Evolutionary conservation across 1,140 invertebrate genomes (phyloP), one percentile per base, ranked within the genome.

Genomic region (Pseudoatta argentina): DNA sequence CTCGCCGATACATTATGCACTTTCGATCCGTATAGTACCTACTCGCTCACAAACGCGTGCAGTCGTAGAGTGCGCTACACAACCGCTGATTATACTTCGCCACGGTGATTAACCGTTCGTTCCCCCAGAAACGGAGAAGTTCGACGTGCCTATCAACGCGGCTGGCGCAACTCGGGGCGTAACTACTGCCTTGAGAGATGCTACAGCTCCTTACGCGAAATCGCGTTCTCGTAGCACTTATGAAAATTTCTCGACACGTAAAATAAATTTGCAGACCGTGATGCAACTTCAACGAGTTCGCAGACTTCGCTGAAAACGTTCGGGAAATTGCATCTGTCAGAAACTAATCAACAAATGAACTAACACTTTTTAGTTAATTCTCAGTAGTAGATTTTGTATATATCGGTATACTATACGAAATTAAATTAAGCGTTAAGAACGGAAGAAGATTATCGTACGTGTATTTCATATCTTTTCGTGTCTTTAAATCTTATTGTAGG

Each of bases 81-180:
- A 53, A 59, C 79, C 78, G 66, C 34, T 64, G 88, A 90, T 90
- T 89, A 90, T 66, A 86, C 63, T 53, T 72, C 69, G 5, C 48
- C 39, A 44, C 67, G 30, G 81, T 90, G 88, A 90, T 90, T 90
- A 90, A 89, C 57, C 85, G 53, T 27, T 72, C 86, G 55, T 59
- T 34, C n/a, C 12, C 39, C 21, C 10, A 14, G 59, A 85, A 72
- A 87, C 53, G 51, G 24, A 86, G 59, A 78, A 83, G 83, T 86
- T 87, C 51, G 69, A 66, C 44, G 18, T 34, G 69, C 21, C 75
- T 24, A 53, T 71, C 24, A 53, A 30, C 57, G 59, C 72, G 82
- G 18, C 57, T 78, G 73, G 12, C 48, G 10, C 59, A 53, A 69
- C 61, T 48, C 79, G 2, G 39, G 53, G 34, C 39, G 55, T 18